phyloP scores from a whole-genome alignment of 2,888 invertebrate genomes.

The Drosophila cyrtoloma region DNA sequence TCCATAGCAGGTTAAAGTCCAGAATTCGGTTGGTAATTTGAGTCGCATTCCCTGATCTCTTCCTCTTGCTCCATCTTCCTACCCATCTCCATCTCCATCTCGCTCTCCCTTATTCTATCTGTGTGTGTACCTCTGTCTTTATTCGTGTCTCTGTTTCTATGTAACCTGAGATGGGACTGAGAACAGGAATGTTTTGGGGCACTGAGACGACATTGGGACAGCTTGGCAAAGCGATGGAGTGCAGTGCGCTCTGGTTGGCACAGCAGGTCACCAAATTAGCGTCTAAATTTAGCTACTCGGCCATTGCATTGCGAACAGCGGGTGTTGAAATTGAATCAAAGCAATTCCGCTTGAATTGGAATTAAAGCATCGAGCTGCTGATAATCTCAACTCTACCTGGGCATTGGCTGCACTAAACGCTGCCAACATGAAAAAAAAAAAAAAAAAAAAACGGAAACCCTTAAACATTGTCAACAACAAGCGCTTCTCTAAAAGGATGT shows the following conservation, averaged over 20 bases:
- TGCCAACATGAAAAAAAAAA: background rate
- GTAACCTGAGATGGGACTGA: slow-evolving; percentile 32
- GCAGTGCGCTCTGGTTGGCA: slow-evolving; percentile 40
- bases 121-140: background rate
- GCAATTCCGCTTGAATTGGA: slow-evolving; percentile 18
- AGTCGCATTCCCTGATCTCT: slow-evolving; percentile 15
- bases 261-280: slow-evolving; percentile 71
- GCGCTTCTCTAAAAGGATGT: slow-evolving; percentile 4
- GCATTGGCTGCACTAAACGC: slow-evolving; percentile 13
- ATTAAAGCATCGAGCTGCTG: slow-evolving; percentile 16
- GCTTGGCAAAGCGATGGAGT: slow-evolving; percentile 1
- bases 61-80: background rate
- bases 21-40: slow-evolving; percentile 37
- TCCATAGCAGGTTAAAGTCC: slow-evolving; percentile 30
- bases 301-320: slow-evolving; percentile 53
- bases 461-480: slow-evolving; percentile 27
- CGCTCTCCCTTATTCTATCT: background rate
- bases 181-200: slow-evolving; percentile 29
- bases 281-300: slow-evolving; percentile 72
- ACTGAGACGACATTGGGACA: slow-evolving; percentile 13
- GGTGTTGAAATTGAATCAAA: slow-evolving; percentile 39
- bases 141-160: background rate
- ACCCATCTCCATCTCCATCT: too few species aligned
- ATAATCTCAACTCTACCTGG: slow-evolving; percentile 14
- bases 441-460: background rate